phyloP scores from a whole-genome alignment of 2,888 invertebrate genomes.

The Podabrus alpinus region DNA sequence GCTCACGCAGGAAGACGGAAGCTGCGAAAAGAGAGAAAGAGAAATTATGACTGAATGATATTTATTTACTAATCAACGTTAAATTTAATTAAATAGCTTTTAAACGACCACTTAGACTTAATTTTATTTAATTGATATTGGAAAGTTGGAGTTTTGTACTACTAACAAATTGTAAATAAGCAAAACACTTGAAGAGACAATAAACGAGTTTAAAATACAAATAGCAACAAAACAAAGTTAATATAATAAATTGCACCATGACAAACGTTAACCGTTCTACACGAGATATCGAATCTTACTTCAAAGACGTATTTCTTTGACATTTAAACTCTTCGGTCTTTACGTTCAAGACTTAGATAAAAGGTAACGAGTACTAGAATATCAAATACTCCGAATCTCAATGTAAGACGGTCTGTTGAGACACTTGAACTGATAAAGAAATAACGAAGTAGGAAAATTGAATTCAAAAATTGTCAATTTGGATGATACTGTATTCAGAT shows the following conservation, averaged over 20 bases:
- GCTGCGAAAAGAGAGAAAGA: too few species aligned
- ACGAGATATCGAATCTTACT: slow-evolving; percentile 27
- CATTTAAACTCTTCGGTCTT: slow-evolving; percentile 23
- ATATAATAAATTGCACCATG: slow-evolving; percentile 28
- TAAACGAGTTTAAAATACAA: neutral
- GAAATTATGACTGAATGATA: neutral
- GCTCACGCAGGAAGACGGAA: too few species aligned
- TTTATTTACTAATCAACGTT: neutral
- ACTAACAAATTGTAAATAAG: neutral
- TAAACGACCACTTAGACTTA: neutral
- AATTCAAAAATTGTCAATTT: slow-evolving; percentile 4
- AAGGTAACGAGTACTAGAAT: slow-evolving; percentile 21
- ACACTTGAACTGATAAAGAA: slow-evolving; percentile 3
- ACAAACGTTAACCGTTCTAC: slow-evolving; percentile 20
- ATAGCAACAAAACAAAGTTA: slow-evolving; percentile 19
- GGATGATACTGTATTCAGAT: slow-evolving; percentile 2
- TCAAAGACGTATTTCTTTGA: slow-evolving; percentile 28
- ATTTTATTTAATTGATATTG: neutral
- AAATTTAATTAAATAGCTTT: neutral
- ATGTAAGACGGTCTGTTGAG: slow-evolving; percentile 13
- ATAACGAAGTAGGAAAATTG: slow-evolving; percentile 4
- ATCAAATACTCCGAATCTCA: slow-evolving; percentile 18
- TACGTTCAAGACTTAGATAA: slow-evolving; percentile 17
- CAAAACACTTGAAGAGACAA: neutral
- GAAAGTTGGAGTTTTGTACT: neutral